Percentiles rank a stretch among this genome's conserved stretches.
phyloP scores from a whole-genome alignment of 2,113 vertebrate species.

The Capreolus pygargus region DNA sequence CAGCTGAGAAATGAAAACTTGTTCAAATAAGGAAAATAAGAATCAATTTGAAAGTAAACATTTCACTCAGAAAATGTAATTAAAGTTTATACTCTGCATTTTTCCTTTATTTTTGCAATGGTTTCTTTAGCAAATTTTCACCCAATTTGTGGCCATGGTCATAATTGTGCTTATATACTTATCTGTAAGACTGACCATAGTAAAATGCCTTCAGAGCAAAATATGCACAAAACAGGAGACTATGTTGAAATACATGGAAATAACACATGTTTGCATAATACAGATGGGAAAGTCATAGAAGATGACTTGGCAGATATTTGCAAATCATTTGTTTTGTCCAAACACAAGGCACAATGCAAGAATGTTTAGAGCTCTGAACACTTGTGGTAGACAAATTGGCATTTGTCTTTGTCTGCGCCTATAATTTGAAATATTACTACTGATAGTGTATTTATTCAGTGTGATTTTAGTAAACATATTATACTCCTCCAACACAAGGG shows the following conservation, averaged over 20 bases:
- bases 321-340: not conserved
- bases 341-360: not conserved
- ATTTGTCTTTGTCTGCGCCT: not conserved
- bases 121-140: not conserved
- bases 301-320: not conserved
- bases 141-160: not conserved
- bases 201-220: not conserved
- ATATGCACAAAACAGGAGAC: not conserved
- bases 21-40: not conserved
- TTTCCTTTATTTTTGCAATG: not conserved
- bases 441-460: not conserved
- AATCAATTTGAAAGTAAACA: not conserved
- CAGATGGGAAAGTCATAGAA: not conserved
- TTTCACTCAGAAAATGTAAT: not conserved
- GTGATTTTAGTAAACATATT: not conserved
- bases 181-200: not conserved
- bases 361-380: not conserved
- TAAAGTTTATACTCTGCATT: not conserved
- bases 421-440: not conserved
- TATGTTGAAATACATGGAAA: not conserved
- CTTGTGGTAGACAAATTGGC: not conserved
- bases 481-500: not conserved
- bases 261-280: not conserved
- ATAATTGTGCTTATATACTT: not conserved
- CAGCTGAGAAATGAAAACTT: not conserved